Conservation (phyloP, 2,888 invertebrate species). For the Acronicta psi region DNA sequence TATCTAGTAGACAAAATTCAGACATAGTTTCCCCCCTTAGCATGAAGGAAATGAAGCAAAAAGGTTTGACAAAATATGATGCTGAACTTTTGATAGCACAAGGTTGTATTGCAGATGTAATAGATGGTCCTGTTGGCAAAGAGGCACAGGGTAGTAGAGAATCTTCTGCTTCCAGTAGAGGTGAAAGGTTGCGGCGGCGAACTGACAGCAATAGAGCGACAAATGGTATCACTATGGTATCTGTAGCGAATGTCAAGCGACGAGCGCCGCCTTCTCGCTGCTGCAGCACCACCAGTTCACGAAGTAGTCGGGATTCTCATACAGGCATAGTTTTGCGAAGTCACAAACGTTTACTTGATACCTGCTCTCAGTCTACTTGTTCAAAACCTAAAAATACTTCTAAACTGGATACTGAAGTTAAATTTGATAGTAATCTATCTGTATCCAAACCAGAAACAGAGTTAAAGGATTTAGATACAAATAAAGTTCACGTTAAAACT, state of each 20-base stretch:
- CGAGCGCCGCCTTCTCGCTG: constrained; percentile 79
- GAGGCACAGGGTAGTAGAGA: constrained; percentile 81
- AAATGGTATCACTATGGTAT: constrained; percentile 70
- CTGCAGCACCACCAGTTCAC: constrained; percentile 85
- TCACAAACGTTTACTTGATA: constrained; percentile 88
- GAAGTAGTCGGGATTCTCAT: constrained; percentile 83
- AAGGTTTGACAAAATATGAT: constrained; percentile 96
- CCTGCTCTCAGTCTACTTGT: constrained; percentile 69
- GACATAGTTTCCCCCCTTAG: constrained; percentile 92
- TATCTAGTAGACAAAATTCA: constrained; percentile 78
- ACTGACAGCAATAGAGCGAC: constrained; percentile 74
- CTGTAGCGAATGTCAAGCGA: constrained; percentile 67
- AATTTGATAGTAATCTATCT: constrained; percentile 71
- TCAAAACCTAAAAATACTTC: constrained; percentile 71
- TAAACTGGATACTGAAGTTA: constrained; percentile 71
- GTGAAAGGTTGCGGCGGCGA: constrained; percentile 75
- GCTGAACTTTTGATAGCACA: constrained; percentile 95
- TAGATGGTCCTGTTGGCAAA: constrained; percentile 78
- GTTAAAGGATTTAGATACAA: constrained; percentile 67
- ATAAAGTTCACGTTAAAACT: constrained; percentile 65
- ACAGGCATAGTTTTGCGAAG: constrained; percentile 90
- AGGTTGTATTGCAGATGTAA: constrained; percentile 92
- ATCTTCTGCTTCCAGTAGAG: constrained; percentile 81
- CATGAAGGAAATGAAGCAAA: constrained; percentile 95
- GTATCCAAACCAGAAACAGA: constrained; percentile 75